Conservation (phyloP, 2,113 vertebrate species). For the Bombycilla garrulus region DNA sequence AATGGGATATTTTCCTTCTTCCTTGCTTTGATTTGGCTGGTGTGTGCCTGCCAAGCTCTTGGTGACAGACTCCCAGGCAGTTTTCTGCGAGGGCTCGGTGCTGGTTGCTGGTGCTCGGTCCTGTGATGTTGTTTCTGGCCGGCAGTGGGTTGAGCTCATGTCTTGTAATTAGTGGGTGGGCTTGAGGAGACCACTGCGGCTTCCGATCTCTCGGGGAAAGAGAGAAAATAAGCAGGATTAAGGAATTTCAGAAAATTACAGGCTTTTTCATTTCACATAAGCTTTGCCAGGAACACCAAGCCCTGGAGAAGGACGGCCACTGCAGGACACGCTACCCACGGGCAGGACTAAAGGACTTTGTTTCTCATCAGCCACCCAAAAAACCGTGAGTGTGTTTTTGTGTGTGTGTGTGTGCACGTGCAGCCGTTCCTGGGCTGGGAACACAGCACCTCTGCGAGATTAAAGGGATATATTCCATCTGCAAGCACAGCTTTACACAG, state of each 20-base stretch:
- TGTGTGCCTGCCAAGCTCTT: neutral
- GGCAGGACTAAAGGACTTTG: neutral
- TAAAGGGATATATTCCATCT: neutral
- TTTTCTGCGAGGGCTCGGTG: neutral
- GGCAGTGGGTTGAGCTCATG: conserved; percentile 34
- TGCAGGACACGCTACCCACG: neutral
- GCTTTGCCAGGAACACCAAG: conserved; percentile 31
- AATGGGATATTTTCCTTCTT: neutral
- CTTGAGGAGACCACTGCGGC: conserved; percentile 31
- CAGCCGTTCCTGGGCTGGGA: neutral
- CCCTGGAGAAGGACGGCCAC: neutral
- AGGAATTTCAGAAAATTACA: conserved; percentile 61
- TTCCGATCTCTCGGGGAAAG: conserved; percentile 54
- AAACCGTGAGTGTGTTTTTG: neutral
- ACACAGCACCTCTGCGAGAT: neutral
- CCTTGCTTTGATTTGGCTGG: neutral
- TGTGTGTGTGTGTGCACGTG: neutral
- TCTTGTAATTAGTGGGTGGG: conserved; percentile 61
- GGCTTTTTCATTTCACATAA: neutral
- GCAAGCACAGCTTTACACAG: neutral
- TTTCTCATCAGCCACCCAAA: neutral
- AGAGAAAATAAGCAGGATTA: conserved; percentile 67
- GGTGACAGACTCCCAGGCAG: neutral
- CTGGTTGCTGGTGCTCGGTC: neutral
- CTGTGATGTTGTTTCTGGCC: conserved; percentile 48